Conservation (phyloP, 2,797 vertebrate species). For the Emys orbicularis region DNA sequence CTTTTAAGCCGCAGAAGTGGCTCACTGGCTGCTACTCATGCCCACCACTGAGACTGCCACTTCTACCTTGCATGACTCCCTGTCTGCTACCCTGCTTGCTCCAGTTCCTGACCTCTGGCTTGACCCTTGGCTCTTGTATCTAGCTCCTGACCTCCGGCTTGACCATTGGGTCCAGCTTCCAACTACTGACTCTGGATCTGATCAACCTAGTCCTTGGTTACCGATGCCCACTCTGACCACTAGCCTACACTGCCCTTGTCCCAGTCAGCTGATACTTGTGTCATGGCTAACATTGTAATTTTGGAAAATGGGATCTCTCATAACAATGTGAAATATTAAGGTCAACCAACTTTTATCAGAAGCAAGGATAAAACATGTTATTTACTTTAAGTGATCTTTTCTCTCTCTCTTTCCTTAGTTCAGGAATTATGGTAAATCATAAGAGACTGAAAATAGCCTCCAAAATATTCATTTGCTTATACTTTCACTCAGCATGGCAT, state of each 20-base stretch:
- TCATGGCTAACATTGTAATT: not conserved
- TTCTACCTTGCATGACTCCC: not conserved
- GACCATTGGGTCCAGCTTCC: not conserved
- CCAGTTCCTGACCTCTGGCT: not conserved
- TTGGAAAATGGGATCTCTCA: not conserved
- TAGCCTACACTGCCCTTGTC: not conserved
- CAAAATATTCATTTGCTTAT: constrained; percentile 10
- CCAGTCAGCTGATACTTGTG: not conserved
- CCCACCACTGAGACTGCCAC: not conserved
- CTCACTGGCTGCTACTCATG: not conserved
- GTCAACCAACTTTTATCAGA: not conserved
- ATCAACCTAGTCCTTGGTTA: not conserved
- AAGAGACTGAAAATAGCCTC: constrained; percentile 13
- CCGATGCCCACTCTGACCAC: not conserved
- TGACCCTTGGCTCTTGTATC: not conserved
- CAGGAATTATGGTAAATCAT: not conserved
- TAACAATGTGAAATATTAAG: not conserved
- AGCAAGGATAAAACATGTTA: constrained; percentile 1
- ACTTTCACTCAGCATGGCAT: not conserved
- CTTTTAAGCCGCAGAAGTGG: not conserved
- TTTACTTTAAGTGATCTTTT: not conserved
- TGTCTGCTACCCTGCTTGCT: not conserved
- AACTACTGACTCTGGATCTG: not conserved
- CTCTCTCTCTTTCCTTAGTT: not conserved
- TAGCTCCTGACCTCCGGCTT: not conserved